Evolutionary conservation across 2,888 invertebrate genomes (phyloP), one percentile per base, ranked within the genome.

Genomic region (Pardosa pseudoannulata): DNA sequence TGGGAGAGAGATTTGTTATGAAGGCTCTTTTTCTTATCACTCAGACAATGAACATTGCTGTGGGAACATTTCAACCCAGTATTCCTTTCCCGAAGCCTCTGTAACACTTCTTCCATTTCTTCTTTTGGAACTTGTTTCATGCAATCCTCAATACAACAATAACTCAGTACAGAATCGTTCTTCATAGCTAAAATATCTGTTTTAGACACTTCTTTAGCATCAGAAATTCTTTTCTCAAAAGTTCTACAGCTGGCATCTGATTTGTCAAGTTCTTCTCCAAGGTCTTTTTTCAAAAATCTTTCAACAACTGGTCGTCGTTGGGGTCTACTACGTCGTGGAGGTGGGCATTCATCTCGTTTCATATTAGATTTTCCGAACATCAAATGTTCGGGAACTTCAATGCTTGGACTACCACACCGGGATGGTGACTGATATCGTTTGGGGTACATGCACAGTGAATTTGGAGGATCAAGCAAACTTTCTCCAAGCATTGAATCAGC

Each of bases 291-390:
- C 1, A 96, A 89, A 94, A 94, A 91, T 96, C 96, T 91, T 95
- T 95, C 0, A 95, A 96, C 83, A 94, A 95, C 89, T 94, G 94
- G 89, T 94, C 89, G 94, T 93, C 93, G 95, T 94, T 89, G 95
- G 92, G 90, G 95, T 95, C 90, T 95, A 95, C 16, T 95, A 92
- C 64, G 94, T 88, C 76, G 90, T 90, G 41, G 79, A 50, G 64
- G 71, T n/a, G 29, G 64, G 72, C 28, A 75, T 90, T 91, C 76
- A 27, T 79, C 78, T 19, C n/a, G 28, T 28, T 71, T 81, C n/a
- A 19, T 19, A 11, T 16, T 50, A 3, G 64, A 19, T 67, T 64
- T 72, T 83, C 89, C 90, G 80, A 90, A 91, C 89, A 91, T 89
- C 28, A 91, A 89, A 88, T 90, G 90, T 70, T 91, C 91, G 2